These are phyloP conservation scores for Hirtodrosophila duncani DNA, from an alignment of 2,888 invertebrate genomes.

Conservation along the genomic window DNA sequence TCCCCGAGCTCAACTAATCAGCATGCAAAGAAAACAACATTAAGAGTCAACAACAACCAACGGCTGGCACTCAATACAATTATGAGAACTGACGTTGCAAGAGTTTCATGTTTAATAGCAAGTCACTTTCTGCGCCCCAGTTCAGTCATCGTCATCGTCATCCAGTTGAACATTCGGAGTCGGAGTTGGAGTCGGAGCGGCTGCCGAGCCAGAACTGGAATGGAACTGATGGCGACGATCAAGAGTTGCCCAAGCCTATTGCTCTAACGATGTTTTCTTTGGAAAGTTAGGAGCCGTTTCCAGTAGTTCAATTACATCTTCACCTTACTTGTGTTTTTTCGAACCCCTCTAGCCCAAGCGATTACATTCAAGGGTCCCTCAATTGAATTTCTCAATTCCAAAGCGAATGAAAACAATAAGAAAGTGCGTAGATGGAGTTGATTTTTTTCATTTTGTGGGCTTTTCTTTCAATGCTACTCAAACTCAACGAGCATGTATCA, in stretches of 20 bases:
- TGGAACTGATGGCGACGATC: not conserved
- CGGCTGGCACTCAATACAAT: slow-evolving; percentile 70
- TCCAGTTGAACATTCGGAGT: slow-evolving; percentile 19
- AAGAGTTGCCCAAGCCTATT: slow-evolving; percentile 21
- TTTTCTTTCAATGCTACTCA: too few relatives aligned
- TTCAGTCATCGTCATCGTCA: slow-evolving; percentile 55
- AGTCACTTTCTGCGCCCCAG: slow-evolving; percentile 72
- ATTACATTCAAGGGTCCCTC: slow-evolving; percentile 15
- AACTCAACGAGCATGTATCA: too few relatives aligned
- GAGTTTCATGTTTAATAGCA: slow-evolving; percentile 70
- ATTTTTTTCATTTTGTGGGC: too few relatives aligned
- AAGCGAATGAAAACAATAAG: too few relatives aligned
- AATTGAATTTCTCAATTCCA: too few relatives aligned
- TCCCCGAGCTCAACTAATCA: slow-evolving; percentile 68
- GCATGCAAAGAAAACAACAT: slow-evolving; percentile 73
- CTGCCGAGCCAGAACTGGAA: too few relatives aligned
- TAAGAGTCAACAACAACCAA: slow-evolving; percentile 69
- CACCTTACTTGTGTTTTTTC: slow-evolving; percentile 65
- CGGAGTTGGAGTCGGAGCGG: slow-evolving; percentile 6
- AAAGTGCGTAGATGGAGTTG: too few relatives aligned
- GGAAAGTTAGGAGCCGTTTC: slow-evolving; percentile 68
- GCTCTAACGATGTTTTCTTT: slow-evolving; percentile 69
- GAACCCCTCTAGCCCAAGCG: slow-evolving; percentile 19
- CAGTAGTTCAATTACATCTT: slow-evolving; percentile 71
- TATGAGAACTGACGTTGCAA: slow-evolving; percentile 72